Evolutionary conservation across 2,888 invertebrate species (phyloP), one percentile per base, ranked within the genome.

Genomic region (Diaphora mendica): DNA sequence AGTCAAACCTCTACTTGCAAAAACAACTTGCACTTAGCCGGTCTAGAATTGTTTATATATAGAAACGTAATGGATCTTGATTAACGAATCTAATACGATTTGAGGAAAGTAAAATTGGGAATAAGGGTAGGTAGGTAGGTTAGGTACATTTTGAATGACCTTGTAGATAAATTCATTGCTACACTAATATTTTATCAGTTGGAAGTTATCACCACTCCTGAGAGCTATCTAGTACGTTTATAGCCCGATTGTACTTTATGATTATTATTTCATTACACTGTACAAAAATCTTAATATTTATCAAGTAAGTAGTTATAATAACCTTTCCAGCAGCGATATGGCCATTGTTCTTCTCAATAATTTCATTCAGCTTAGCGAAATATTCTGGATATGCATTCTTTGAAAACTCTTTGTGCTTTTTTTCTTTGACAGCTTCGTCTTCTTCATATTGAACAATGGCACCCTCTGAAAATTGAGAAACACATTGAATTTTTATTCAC

Each of bases 321-420:
- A 64, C 23, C 35, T 48, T 59, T 30, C 70, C 69, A 62, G 26
- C 71, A 7, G 89, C 90, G 7, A 90, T 64, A 68, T 86, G 84
- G 9, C 90, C 90, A 13, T 86, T 79, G 71, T 90, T 90, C 74
- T 84, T 81, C 33, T 80, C 84, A 15, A 89, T 69, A 7, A 90
- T 83, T 0, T 76, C 79, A 62, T 82, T 85, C 0, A 90, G 77
- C 65, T 87, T 89, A 48, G 81, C 68, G 64, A 90, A 71, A 17
- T 87, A 74, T 1, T 71, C 83, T 7, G 87, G 87, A 78, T 84
- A 89, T 13, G 83, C 77, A 51, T 84, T 81, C 75, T 88, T 85
- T 11, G 67, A 17, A 15, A 73, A 83, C 1, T 87, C 84, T 39
- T 79, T 83, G 3, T 86, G 78, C 59, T 85, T 87, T 76, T 78